A percentile compares a stretch with the other conserved stretches of the same genome.
Evolutionary conservation across 2,888 invertebrate species (phyloP).

Genomic region (Podotricha telesiphe): DNA sequence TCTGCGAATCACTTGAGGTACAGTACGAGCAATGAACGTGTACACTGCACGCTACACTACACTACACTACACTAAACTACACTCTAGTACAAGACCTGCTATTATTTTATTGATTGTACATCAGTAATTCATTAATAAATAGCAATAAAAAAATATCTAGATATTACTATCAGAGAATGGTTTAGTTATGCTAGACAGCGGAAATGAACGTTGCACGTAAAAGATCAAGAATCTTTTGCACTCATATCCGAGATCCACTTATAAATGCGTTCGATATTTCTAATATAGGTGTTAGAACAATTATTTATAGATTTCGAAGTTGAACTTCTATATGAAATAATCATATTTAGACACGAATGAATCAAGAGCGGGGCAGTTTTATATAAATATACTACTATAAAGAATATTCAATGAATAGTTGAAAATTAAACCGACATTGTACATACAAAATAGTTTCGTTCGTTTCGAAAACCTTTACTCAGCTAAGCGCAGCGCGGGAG

Average conservation of each 20-base stretch:
- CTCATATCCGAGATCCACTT: background rate
- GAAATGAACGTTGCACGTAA: background rate
- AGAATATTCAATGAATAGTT: background rate
- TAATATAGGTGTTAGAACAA: background rate
- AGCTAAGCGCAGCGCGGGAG: background rate
- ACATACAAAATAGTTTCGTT: background rate
- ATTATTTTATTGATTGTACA: no score
- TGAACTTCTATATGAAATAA: background rate
- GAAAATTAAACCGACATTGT: slow-evolving; percentile 5
- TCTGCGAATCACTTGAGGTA: background rate
- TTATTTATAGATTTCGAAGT: background rate
- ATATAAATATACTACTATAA: background rate
- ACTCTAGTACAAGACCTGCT: no score
- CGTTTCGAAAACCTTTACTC: background rate
- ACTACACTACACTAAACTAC: no score
- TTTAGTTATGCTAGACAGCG: no score
- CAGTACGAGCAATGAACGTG: no score
- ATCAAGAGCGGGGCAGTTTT: background rate
- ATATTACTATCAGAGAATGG: no score
- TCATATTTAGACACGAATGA: slow-evolving; percentile 3
- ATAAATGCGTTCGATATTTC: background rate
- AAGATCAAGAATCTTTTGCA: background rate
- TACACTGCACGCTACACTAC: no score
- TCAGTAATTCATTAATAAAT: no score
- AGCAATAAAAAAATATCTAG: no score